phyloP scores from a whole-genome alignment of 2,888 invertebrate genomes.

The Acrocyrtus sp. region DNA sequence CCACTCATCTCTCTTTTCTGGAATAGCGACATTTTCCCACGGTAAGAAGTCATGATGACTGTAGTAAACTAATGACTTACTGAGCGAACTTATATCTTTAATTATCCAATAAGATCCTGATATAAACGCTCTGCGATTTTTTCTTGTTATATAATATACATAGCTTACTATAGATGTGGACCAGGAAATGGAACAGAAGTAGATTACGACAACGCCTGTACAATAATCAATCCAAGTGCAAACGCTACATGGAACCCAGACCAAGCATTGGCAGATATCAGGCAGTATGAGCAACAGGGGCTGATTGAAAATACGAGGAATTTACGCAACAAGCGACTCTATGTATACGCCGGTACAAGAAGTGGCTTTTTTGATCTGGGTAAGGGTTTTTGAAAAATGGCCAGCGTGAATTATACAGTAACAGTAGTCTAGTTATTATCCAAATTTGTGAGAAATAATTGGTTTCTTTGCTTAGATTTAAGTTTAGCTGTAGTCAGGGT shows the following conservation, averaged over 20 bases:
- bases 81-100: not conserved
- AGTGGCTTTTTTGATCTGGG: slow-evolving; percentile 58
- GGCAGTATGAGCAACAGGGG: slow-evolving; percentile 47
- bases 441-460: not conserved
- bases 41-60: slow-evolving; percentile 47
- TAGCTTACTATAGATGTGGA: slow-evolving; percentile 63
- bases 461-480: slow-evolving; percentile 28
- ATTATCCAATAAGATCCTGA: not conserved
- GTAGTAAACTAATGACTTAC: too few relatives aligned
- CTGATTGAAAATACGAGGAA: slow-evolving; percentile 59
- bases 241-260: slow-evolving; percentile 46
- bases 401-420: not conserved
- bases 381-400: slow-evolving; percentile 9
- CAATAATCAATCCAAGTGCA: slow-evolving; percentile 31
- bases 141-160: not conserved
- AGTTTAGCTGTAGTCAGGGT: slow-evolving; percentile 53
- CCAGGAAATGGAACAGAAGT: slow-evolving; percentile 51
- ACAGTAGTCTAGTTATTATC: not conserved
- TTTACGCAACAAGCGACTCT: slow-evolving; percentile 56
- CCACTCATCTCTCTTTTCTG: slow-evolving; percentile 59
- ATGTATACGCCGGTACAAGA: slow-evolving; percentile 58
- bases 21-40: slow-evolving; percentile 62
- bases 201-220: slow-evolving; percentile 61
- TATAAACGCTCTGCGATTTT: not conserved
- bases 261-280: slow-evolving; percentile 53